A percentile compares a stretch with the other conserved stretches of the same genome.
phyloP scores from a whole-genome alignment of 2,113 vertebrate species.

The Tenrec ecaudatus region DNA sequence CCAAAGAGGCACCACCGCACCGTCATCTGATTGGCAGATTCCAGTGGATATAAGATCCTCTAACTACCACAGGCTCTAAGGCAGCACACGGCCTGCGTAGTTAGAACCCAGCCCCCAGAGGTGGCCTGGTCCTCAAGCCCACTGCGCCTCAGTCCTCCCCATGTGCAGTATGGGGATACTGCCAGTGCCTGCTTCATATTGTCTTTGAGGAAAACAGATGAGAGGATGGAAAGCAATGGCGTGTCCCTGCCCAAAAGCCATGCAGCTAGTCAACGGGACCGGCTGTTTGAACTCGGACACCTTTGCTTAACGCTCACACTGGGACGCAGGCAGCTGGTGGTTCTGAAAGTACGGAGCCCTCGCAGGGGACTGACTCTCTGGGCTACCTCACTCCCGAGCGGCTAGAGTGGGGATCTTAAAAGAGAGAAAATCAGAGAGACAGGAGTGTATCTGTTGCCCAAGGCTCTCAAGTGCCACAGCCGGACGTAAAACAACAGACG shows the following conservation, averaged over 20 bases:
- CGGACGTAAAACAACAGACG: background rate
- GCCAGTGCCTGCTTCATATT: accelerated
- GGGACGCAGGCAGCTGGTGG: background rate
- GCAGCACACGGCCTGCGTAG: background rate
- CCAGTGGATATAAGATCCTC: too few species aligned
- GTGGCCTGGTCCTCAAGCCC: accelerated
- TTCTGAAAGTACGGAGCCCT: background rate
- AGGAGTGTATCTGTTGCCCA: background rate
- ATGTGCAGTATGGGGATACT: background rate
- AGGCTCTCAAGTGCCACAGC: background rate
- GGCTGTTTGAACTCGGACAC: background rate
- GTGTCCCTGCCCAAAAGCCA: background rate
- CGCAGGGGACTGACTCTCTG: background rate
- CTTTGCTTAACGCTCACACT: accelerated
- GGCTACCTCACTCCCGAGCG: background rate
- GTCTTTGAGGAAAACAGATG: accelerated
- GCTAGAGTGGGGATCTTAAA: background rate
- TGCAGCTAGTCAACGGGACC: background rate
- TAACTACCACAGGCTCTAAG: too few species aligned
- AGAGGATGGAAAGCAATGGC: accelerated
- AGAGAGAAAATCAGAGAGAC: background rate
- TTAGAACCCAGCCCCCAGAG: background rate
- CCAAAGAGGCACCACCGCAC: too few species aligned
- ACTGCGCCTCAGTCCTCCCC: background rate
- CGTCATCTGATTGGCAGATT: too few species aligned